Base-by-base conservation (phyloP, 2,797 vertebrate species). In the Melanotaenia parkinsoni region DNA sequence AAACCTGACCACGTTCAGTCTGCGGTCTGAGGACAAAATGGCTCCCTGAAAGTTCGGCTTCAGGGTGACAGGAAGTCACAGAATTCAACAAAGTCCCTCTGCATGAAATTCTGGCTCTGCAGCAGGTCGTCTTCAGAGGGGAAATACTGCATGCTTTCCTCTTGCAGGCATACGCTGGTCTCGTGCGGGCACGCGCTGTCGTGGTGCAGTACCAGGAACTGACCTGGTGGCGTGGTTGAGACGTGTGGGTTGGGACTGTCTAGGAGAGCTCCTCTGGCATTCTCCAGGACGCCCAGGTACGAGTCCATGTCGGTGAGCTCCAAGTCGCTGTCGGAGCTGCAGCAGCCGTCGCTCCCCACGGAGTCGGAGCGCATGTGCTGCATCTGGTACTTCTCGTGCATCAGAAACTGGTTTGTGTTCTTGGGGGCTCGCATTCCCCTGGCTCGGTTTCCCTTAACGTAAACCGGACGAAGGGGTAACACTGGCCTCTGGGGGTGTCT, bases 321-420 rank as follows among this genome's bases (percentile, higher is more conserved):
- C 89, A 91, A 74, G 82, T 96, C 96, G 61, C 95, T 95, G 88
- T 96, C 95, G 0, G 96, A 95, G 62, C 89, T 74, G 71, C 84
- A 82, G 76, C 88, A 77, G 3, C 86, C 81, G 84, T 96, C 96
- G 3, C 94, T 95, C 7, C 96, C 96, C 69, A 96, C 90, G 0
- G 96, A 96, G 89, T 97, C 96, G 0, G 96, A 96, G 28, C 95
- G 92, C 93, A 97, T 90, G 74, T 96, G 95, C 92, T 95, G 92
- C 78, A 97, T 93, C 90, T 95, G 96, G 76, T 97, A 96, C 86
- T 96, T 97, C 83, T 97, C 96, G 9, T 92, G 92, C 96, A 97
- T 97, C 54, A 97, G 90, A 77, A 97, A 97, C 92, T 97, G 96
- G 92, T 97, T 97, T 75, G 96, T 97, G 92, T 97, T 97, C 77